Evolutionary conservation across 30 jellyfish, hydroid and myxozoan genomes (phyloP).

Genomic region (Rhopilema esculentum): DNA sequence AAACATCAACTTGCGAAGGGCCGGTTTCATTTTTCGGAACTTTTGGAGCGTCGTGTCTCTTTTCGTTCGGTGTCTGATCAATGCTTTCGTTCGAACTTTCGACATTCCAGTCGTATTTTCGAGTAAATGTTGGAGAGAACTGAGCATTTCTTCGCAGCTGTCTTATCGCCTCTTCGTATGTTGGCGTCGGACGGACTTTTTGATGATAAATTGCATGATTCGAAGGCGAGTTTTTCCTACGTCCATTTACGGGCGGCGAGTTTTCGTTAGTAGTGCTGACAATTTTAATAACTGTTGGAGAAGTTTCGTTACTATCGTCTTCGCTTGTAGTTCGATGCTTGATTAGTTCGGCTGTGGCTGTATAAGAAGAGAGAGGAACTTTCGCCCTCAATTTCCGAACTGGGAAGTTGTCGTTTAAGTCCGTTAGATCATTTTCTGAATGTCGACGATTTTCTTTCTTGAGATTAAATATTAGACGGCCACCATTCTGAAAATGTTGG

Average conservation of each 20-base stretch:
- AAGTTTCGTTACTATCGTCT: slow-evolving; percentile 6
- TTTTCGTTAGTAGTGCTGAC: slow-evolving; percentile 32
- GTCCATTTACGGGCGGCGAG: slow-evolving; percentile 17
- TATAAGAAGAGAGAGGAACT: slow-evolving; percentile 82
- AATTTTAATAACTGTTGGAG: slow-evolving; percentile 47
- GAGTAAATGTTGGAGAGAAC: slow-evolving; percentile 37
- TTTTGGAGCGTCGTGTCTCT: not conserved
- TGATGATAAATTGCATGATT: slow-evolving; percentile 50
- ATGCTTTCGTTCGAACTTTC: slow-evolving; percentile 58
- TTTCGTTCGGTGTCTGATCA: slow-evolving; percentile 30
- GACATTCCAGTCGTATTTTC: slow-evolving; percentile 6
- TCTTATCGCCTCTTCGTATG: slow-evolving; percentile 69
- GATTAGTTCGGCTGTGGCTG: slow-evolving; percentile 97
- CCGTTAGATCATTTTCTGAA: slow-evolving; percentile 86
- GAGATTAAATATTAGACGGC: slow-evolving; percentile 24
- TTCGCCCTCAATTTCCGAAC: slow-evolving; percentile 58
- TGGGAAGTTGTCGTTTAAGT: slow-evolving; percentile 71
- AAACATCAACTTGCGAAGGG: not conserved
- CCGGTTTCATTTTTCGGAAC: not conserved
- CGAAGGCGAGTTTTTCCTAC: slow-evolving; percentile 56
- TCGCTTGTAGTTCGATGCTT: slow-evolving; percentile 67
- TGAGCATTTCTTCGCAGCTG: slow-evolving; percentile 44
- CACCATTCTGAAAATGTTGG: slow-evolving; percentile 15
- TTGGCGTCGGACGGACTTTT: slow-evolving; percentile 74
- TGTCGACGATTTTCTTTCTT: slow-evolving; percentile 60